Conservation (phyloP, 2,113 vertebrate genomes). For the Barbus barbus region DNA sequence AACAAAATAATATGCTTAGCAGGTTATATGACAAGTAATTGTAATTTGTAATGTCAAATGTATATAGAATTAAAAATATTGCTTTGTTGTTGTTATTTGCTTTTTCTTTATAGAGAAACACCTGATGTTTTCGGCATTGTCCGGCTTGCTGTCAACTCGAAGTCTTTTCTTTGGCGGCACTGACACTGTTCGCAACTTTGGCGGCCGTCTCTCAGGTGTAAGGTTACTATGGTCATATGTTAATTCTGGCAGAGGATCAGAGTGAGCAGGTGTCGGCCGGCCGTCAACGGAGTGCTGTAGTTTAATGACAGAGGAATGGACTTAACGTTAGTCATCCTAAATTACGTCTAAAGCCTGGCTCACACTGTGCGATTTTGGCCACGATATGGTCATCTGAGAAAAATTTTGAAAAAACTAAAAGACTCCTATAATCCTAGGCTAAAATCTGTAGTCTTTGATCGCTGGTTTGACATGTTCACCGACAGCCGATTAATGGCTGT, state of each 20-base stretch:
- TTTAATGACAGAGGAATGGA: neutral
- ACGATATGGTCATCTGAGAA: too few species aligned
- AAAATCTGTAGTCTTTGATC: too few species aligned
- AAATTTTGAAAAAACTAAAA: too few species aligned
- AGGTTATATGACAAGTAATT: neutral
- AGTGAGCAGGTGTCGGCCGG: neutral
- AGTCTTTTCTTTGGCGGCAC: neutral
- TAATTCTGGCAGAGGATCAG: slow-evolving; percentile 4
- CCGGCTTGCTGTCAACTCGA: neutral
- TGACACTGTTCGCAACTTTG: neutral
- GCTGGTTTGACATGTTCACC: too few species aligned
- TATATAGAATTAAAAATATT: neutral
- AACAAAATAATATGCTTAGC: neutral
- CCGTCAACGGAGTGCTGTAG: neutral
- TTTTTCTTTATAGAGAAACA: neutral
- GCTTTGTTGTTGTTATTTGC: neutral
- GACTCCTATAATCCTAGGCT: too few species aligned
- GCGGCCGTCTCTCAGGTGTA: too few species aligned
- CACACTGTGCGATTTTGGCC: too few species aligned
- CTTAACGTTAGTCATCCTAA: neutral
- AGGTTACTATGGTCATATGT: neutral
- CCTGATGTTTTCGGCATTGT: neutral
- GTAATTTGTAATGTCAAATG: neutral
- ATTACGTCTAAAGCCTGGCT: too few species aligned
- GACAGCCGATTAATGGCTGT: too few species aligned